phyloP scores from a whole-genome alignment of 2,888 invertebrate genomes.

The Drosophila niveifrons region DNA sequence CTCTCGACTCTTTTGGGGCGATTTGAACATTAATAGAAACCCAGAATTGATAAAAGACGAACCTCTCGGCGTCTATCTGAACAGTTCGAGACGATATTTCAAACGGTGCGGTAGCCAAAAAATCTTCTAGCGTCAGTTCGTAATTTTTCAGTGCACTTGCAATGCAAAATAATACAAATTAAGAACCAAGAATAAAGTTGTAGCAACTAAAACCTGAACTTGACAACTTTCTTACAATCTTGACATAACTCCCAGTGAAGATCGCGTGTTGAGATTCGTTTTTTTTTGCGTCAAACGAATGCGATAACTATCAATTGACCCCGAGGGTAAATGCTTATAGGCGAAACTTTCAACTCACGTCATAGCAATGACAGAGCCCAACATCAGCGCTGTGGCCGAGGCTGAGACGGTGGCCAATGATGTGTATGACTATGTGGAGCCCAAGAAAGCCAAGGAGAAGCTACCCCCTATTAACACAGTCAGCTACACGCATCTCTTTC shows the following conservation, averaged over 20 bases:
- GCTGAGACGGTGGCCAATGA: conserved; percentile 1
- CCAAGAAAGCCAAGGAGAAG: conserved; percentile 42
- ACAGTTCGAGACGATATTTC: conserved; percentile 59
- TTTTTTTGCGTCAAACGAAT: conserved; percentile 19
- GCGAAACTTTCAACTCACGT: conserved; percentile 28
- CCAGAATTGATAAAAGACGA: conserved; percentile 65
- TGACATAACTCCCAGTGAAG: background rate
- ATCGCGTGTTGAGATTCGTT: conserved; percentile 14
- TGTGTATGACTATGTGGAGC: conserved; percentile 20
- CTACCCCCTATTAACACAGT: conserved; percentile 44
- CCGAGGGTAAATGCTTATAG: conserved; percentile 64
- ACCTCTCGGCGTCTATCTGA: conserved; percentile 19
- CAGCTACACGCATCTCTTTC: conserved; percentile 84
- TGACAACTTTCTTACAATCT: background rate
- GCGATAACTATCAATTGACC: conserved; percentile 73
- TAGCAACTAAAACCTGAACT: background rate
- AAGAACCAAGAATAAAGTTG: conserved; percentile 5
- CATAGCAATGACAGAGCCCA: conserved; percentile 37
- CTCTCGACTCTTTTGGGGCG: conserved; percentile 35
- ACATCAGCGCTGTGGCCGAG: conserved; percentile 22
- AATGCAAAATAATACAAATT: conserved; percentile 12
- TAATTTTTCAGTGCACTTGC: background rate
- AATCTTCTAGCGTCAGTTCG: background rate
- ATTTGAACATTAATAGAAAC: conserved; percentile 56
- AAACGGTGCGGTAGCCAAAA: conserved; percentile 45